Percentiles rank a stretch among this genome's conserved stretches.
Evolutionary conservation across 2,113 vertebrate genomes (phyloP).

Genomic region (Oplegnathus fasciatus): DNA sequence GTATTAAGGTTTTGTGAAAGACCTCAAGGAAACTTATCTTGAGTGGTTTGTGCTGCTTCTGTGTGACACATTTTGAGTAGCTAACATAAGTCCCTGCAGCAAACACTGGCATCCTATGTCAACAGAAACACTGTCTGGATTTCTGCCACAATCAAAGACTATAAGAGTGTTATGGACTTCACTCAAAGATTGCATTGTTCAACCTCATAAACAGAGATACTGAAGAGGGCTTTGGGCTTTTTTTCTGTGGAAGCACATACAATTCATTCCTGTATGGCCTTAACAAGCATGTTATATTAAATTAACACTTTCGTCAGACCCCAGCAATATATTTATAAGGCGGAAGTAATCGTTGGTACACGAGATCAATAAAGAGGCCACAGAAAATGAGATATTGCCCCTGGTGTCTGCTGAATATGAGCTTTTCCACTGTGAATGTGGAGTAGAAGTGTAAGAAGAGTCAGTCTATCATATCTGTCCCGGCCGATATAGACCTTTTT

Average conservation of each 20-base stretch:
- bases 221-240: conserved; percentile 4
- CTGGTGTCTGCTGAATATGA: neutral
- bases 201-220: conserved; percentile 7
- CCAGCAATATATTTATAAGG: neutral
- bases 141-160: conserved; percentile 11
- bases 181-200: conserved; percentile 37
- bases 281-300: neutral
- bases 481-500: neutral
- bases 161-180: neutral
- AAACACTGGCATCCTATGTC: conserved; percentile 35
- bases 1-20: conserved; percentile 1
- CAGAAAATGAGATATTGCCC: neutral
- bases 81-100: conserved; percentile 33
- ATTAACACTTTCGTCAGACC: neutral
- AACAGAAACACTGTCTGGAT: conserved; percentile 18
- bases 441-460: neutral
- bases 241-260: neutral
- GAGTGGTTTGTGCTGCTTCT: conserved; percentile 14
- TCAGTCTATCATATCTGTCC: neutral
- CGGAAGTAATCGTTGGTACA: neutral
- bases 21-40: conserved; percentile 11
- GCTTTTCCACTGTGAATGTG: neutral
- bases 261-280: neutral
- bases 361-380: neutral
- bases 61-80: conserved; percentile 36